Evolutionary conservation across 2,797 vertebrate species (phyloP).

Genomic region (Leontopithecus rosalia): DNA sequence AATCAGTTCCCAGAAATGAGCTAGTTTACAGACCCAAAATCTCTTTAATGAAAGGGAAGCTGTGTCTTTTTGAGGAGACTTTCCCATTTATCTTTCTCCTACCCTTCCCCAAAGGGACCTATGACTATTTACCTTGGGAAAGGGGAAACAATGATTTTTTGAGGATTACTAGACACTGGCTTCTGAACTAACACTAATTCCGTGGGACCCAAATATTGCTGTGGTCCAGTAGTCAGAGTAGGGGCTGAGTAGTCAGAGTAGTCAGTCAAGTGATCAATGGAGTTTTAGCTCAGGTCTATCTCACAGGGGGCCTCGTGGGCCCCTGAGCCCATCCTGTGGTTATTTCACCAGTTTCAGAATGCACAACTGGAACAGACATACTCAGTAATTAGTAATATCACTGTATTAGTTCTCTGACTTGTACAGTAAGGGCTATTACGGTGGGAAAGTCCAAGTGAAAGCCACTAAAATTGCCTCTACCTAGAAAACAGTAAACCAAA

Average conservation of each 20-base stretch:
- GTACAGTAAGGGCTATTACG: not conserved
- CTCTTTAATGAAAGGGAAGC: not conserved
- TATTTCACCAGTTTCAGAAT: not conserved
- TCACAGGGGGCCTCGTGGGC: not conserved
- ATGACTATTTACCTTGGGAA: not conserved
- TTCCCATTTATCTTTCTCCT: not conserved
- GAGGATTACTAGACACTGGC: not conserved
- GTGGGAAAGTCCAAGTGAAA: not conserved
- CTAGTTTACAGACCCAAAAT: not conserved
- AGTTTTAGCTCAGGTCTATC: not conserved
- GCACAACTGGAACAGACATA: not conserved
- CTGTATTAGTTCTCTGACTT: not conserved
- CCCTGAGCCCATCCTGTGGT: not conserved
- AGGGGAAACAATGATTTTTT: not conserved
- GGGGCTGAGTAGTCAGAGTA: not conserved
- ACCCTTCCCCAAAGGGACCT: not conserved
- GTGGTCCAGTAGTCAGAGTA: not conserved
- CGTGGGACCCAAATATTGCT: not conserved
- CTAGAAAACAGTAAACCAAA: not conserved
- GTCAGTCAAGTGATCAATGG: not conserved
- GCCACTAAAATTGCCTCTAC: not conserved
- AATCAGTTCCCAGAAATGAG: not conserved
- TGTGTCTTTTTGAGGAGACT: not conserved
- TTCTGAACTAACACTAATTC: not conserved
- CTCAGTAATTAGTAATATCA: not conserved